Evolutionary conservation across 2,888 invertebrate genomes (phyloP), one percentile per base, ranked within the genome.

Genomic region (Teleiodes luculella): DNA sequence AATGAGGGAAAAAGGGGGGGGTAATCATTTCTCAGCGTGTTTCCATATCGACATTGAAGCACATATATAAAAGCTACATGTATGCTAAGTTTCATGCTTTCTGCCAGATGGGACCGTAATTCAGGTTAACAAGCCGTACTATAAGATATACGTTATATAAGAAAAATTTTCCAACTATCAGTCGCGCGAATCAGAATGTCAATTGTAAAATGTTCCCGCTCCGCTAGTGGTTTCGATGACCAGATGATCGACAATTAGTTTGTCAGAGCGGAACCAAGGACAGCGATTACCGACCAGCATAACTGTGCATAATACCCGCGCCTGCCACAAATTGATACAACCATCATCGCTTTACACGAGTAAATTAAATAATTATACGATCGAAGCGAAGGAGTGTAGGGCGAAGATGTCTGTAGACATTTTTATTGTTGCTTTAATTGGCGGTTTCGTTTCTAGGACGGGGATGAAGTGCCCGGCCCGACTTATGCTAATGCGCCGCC

Each of bases 401-500:
- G 33, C 33, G 33, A n/a, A 5, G 10, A 8, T 8, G 33, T 33
- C 10, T 33, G 2, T 33, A 5, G 33, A 3, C 3, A 33, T 11
- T 33, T 11, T 33, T 33, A 33, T 33, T 33, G 3, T 33, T 33
- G 33, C n/a, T 33, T 8, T 33, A 11, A 33, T 33, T 33, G 33
- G 8, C 10, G 10, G 13, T 46, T 46, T 16, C 16, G 59, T 54
- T 60, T 70, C 65, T 52, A 88, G 88, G 86, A 87, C 54, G 74
- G 69, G 8, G 87, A 87, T 60, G 87, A 87, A 58, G 74, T 80
- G 56, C 84, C 76, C 3, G 77, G 78, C 56, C 95, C 96, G 0
- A 91, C 96, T 1, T 97, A 97, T 72, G 96, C 95, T 0, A 97
- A 97, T 80, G 96, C 97, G 2, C 96, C 96, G 10, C 96, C 97